Base-by-base conservation (phyloP, 2,888 invertebrate species). In the Ennomos fuscantarius region DNA sequence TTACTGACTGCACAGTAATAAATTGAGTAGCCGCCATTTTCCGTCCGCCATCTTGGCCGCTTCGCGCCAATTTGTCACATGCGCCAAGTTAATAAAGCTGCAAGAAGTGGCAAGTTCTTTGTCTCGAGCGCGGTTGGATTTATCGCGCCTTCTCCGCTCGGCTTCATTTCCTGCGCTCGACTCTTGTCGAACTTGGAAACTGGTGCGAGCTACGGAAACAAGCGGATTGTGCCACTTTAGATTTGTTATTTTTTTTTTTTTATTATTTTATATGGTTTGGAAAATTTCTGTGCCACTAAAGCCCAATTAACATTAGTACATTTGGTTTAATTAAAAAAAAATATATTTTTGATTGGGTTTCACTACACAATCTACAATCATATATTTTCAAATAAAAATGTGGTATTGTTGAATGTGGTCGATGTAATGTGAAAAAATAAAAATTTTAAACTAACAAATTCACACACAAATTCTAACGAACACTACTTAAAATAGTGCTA, bases 81-180 rank as follows among this genome's bases (percentile, higher is more conserved):
- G 62, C 66, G 64, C 64, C 72, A 70, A 80, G 81, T 84, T 83
- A 83, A 87, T 87, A 87, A 86, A 87, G 86, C 69, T 65, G 74
- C 84, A 86, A 87, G 88, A 88, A 86, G 84, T 78, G 81, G 78
- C 82, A 78, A 76, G 79, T 87, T 87, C 85, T 89, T 88, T 88
- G 88, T 87, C 75, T 79, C 53, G 74, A 61, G 61, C 65, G 63
- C 61, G 68, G 64, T 61, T 60, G 78, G 80, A 84, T 82, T 82
- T 89, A 89, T 88, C 89, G 83, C 74, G 76, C 76, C 75, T 82
- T 76, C 80, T 84, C 82, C 78, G 81, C 77, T 76, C 79, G 80
- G 84, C 81, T 90, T 90, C 90, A 90, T 91, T 91, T 91, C 91
- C 91, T 86, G 84, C 69, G 82, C 83, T 81, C 79, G 83, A 82